Evolutionary conservation across 2,113 vertebrate genomes (phyloP).

Genomic region (Gulo gulo): DNA sequence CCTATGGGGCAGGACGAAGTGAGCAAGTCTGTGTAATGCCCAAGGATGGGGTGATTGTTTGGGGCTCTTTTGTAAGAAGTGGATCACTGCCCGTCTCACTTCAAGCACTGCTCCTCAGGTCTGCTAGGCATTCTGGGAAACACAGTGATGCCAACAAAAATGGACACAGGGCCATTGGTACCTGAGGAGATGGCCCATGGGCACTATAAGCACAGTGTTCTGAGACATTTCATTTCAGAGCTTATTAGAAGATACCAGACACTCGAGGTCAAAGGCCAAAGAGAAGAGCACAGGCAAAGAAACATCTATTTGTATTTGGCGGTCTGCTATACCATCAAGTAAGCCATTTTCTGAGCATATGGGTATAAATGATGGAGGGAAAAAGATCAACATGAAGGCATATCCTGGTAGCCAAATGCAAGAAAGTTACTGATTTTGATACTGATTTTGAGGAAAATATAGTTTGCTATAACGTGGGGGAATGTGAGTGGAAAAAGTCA

Average conservation of each 20-base stretch:
- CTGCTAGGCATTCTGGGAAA: not conserved
- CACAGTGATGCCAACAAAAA: not conserved
- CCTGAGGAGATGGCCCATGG: not conserved
- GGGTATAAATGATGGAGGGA: not conserved
- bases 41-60: not conserved
- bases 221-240: not conserved
- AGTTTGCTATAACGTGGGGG: not conserved
- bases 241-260: constrained; percentile 26
- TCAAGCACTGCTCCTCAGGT: not conserved
- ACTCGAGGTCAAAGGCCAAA: not conserved
- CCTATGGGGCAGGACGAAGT: not conserved
- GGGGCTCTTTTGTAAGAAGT: not conserved
- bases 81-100: not conserved
- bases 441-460: not conserved
- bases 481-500: not conserved
- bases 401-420: not conserved
- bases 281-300: not conserved
- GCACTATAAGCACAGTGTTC: not conserved
- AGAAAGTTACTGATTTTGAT: not conserved
- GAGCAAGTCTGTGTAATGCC: not conserved
- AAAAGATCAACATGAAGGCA: not conserved
- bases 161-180: not conserved
- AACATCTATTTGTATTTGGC: not conserved
- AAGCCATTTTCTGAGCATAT: not conserved
- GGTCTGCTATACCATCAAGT: not conserved